phyloP scores from a whole-genome alignment of 2,113 vertebrate species.

The Anguilla rostrata region DNA sequence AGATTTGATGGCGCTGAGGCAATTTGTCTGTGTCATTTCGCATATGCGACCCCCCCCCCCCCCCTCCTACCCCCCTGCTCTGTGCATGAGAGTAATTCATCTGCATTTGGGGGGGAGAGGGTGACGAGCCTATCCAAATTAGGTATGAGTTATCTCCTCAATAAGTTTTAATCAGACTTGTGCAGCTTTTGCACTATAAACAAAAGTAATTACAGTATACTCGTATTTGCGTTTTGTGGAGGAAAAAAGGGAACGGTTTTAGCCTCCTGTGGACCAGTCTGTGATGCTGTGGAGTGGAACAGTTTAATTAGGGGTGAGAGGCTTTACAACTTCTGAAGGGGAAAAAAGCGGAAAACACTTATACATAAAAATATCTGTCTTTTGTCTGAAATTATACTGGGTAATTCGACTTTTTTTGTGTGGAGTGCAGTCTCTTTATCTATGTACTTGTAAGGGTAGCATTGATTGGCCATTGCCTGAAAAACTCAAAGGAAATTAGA shows the following conservation, averaged over 20 bases:
- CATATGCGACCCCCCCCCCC: slow-evolving; percentile 31
- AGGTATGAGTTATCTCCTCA: slow-evolving; percentile 66
- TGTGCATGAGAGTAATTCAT: slow-evolving; percentile 60
- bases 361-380: slow-evolving; percentile 14
- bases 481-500: no score
- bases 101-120: slow-evolving; percentile 55
- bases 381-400: background rate
- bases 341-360: slow-evolving; percentile 62
- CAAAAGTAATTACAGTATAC: slow-evolving; percentile 73
- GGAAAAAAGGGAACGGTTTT: slow-evolving; percentile 59
- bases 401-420: background rate
- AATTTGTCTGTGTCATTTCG: slow-evolving; percentile 56
- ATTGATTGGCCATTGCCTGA: no score
- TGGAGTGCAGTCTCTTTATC: background rate
- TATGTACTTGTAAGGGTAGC: background rate
- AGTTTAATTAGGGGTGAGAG: slow-evolving; percentile 67
- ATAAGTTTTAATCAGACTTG: slow-evolving; percentile 70
- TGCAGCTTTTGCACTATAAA: slow-evolving; percentile 66
- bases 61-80: slow-evolving; percentile 6
- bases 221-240: slow-evolving; percentile 45
- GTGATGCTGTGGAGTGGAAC: slow-evolving; percentile 64
- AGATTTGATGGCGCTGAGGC: slow-evolving; percentile 47
- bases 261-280: slow-evolving; percentile 60
- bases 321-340: slow-evolving; percentile 56
- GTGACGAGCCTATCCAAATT: slow-evolving; percentile 56